Conservation (phyloP, 2,888 invertebrate species). For the Acleris emargana region DNA sequence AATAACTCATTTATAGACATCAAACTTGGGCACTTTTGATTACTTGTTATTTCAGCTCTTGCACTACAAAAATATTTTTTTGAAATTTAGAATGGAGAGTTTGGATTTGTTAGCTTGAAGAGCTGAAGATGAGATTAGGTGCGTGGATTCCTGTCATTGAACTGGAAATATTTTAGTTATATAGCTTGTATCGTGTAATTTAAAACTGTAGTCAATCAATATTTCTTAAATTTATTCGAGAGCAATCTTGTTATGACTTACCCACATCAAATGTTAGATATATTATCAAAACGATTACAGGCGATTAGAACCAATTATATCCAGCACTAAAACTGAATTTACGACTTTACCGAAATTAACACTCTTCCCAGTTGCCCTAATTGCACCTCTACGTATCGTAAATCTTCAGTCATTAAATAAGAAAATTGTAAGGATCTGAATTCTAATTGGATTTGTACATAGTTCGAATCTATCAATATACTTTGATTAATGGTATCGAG, state of each 20-base stretch:
- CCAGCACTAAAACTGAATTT: constrained; percentile 68
- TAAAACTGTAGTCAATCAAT: constrained; percentile 16
- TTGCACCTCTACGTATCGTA: constrained; percentile 66
- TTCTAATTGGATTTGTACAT: constrained; percentile 79
- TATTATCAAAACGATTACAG: constrained; percentile 63
- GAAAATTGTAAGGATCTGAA: constrained; percentile 71
- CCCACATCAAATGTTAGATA: constrained; percentile 61
- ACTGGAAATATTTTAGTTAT: no score
- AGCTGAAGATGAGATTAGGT: neutral
- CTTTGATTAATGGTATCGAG: constrained; percentile 79
- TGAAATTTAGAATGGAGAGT: no score
- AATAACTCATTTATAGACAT: constrained; percentile 23
- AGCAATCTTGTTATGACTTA: constrained; percentile 46
- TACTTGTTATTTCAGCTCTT: constrained; percentile 4
- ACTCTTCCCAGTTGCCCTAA: constrained; percentile 66
- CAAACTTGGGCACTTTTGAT: constrained; percentile 19
- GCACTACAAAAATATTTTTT: neutral
- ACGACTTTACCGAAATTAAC: constrained; percentile 74
- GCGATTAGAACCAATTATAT: constrained; percentile 55
- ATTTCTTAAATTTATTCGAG: constrained; percentile 11
- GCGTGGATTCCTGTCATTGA: no score
- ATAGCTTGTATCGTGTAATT: neutral
- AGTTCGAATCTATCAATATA: constrained; percentile 77
- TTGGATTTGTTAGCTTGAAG: no score
- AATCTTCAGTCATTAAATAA: constrained; percentile 64